These are phyloP conservation scores for Pangasius djambal DNA, from an alignment of 2,797 vertebrate genomes.

Conservation along the genomic window DNA sequence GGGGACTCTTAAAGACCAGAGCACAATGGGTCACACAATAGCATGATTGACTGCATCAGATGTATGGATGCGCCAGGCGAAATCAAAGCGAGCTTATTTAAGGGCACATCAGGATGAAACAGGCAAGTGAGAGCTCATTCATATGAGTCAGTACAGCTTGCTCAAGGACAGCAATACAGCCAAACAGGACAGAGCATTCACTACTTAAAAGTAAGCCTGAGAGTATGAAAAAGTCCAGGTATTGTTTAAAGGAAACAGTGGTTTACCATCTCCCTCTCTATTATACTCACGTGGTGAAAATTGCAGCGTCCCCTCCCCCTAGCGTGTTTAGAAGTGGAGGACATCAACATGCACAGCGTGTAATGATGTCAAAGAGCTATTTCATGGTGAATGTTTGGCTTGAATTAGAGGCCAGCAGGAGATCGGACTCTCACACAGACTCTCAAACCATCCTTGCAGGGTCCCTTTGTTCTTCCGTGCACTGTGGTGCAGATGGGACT, in stretches of 20 bases:
- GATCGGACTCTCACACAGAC: slow-evolving; percentile 59
- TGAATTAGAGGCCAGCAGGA: slow-evolving; percentile 68
- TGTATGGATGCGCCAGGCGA: slow-evolving; percentile 44
- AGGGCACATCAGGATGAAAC: slow-evolving; percentile 46
- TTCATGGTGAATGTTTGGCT: slow-evolving; percentile 67
- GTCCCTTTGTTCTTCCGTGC: slow-evolving; percentile 60
- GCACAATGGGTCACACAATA: slow-evolving; percentile 55
- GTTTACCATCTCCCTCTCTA: slow-evolving; percentile 44
- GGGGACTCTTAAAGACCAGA: slow-evolving; percentile 47
- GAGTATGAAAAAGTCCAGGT: slow-evolving; percentile 28
- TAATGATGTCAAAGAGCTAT: slow-evolving; percentile 67
- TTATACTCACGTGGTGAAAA: slow-evolving; percentile 59
- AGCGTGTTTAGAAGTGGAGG: slow-evolving; percentile 57
- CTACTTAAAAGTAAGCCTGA: slow-evolving; percentile 32
- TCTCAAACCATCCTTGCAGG: slow-evolving; percentile 50
- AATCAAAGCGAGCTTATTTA: slow-evolving; percentile 57
- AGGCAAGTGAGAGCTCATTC: slow-evolving; percentile 34
- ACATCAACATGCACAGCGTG: slow-evolving; percentile 66
- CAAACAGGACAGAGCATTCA: slow-evolving; percentile 43
- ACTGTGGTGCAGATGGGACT: slow-evolving; percentile 58
- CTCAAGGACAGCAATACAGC: slow-evolving; percentile 20
- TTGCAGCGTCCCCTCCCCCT: slow-evolving; percentile 51
- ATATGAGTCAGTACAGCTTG: slow-evolving; percentile 17
- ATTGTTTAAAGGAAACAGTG: slow-evolving; percentile 50
- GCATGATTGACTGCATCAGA: slow-evolving; percentile 64